Conservation (phyloP, 37 sponge, comb jelly and placozoan genomes). For the Eunapius fragilis region DNA sequence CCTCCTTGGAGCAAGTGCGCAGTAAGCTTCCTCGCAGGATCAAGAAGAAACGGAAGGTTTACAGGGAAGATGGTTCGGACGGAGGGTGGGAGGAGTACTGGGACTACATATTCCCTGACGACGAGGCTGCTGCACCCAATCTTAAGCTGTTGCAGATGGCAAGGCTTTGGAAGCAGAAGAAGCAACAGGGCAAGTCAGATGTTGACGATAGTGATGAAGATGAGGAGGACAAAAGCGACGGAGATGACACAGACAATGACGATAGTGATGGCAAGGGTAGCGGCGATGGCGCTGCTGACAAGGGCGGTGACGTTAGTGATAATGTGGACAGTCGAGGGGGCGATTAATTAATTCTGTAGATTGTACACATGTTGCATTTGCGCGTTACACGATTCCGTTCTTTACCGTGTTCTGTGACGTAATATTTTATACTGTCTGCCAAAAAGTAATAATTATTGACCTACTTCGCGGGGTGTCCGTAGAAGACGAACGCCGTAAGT, state of each 20-base stretch:
- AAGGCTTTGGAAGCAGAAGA: constrained; percentile 88
- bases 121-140: constrained; percentile 73
- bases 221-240: constrained; percentile 22
- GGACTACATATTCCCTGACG: constrained; percentile 99
- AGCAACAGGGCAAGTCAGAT: background rate
- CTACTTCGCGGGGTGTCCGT: too few species aligned
- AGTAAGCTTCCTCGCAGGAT: constrained; percentile 82
- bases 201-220: constrained; percentile 10
- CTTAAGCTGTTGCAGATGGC: constrained; percentile 97
- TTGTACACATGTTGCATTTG: too few species aligned
- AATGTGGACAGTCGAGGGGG: background rate
- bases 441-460: too few species aligned
- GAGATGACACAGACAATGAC: constrained; percentile 13
- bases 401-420: too few species aligned
- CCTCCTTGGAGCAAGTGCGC: constrained; percentile 53
- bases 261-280: background rate
- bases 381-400: too few species aligned
- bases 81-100: constrained; percentile 99
- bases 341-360: too few species aligned
- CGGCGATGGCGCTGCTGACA: background rate
- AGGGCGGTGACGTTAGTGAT: background rate
- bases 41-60: constrained; percentile 92
- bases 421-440: too few species aligned
- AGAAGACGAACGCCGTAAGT: too few species aligned
- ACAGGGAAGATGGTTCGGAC: constrained; percentile 88